phyloP scores from a whole-genome alignment of 2,888 invertebrate genomes.

The Nomada flava region DNA sequence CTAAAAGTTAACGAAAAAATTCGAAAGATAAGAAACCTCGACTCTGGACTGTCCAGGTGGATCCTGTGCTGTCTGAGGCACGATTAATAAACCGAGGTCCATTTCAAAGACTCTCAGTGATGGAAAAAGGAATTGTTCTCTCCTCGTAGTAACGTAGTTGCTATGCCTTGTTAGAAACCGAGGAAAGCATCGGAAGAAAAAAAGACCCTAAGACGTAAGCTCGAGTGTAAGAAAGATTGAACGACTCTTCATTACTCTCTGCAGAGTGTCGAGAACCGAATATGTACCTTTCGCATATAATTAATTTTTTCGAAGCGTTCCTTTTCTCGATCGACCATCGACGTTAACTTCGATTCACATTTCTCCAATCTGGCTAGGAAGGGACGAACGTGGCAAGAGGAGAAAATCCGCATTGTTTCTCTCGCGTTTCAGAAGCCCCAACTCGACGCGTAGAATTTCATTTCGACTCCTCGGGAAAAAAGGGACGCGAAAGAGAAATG shows the following conservation, averaged over 20 bases:
- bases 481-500: slow-evolving; percentile 15
- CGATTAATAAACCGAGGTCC: slow-evolving; percentile 59
- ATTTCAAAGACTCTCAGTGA: slow-evolving; percentile 63
- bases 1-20: slow-evolving; percentile 2
- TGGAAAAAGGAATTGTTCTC: slow-evolving; percentile 76
- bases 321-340: slow-evolving; percentile 15
- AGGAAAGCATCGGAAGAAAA: neutral
- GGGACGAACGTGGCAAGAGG: neutral
- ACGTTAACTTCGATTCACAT: neutral
- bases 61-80: slow-evolving; percentile 53
- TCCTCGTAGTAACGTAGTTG: slow-evolving; percentile 73
- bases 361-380: slow-evolving; percentile 11
- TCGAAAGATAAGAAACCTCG: slow-evolving; percentile 28
- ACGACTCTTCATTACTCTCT: neutral
- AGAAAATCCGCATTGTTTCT: slow-evolving; percentile 5
- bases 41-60: neutral
- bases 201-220: slow-evolving; percentile 13
- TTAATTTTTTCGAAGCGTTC: slow-evolving; percentile 23
- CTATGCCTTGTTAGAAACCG: slow-evolving; percentile 72
- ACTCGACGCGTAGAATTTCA: slow-evolving; percentile 40
- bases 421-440: neutral
- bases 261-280: neutral
- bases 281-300: neutral
- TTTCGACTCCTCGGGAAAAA: slow-evolving; percentile 3
- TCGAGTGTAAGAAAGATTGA: slow-evolving; percentile 14